A percentile compares a stretch with the other conserved stretches of the same genome.
phyloP scores from a whole-genome alignment of 2,797 vertebrate species.

The Sebastes hubbsi region DNA sequence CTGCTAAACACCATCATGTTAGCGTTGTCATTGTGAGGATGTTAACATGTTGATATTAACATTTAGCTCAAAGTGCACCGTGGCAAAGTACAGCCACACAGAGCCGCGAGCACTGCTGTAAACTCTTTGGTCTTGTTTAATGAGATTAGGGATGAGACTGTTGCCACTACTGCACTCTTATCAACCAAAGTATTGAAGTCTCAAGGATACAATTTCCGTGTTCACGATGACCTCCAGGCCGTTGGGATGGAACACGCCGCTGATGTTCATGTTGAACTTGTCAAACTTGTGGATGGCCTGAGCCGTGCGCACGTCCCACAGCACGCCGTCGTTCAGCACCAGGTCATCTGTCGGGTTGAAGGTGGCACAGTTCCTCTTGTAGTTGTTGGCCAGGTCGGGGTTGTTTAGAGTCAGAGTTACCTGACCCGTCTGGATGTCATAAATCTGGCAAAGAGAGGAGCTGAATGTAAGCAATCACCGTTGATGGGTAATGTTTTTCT shows the following conservation, averaged over 20 bases:
- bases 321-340: constrained; percentile 97
- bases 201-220: constrained; percentile 98
- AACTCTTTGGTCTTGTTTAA: not conserved
- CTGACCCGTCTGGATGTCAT: constrained; percentile 98
- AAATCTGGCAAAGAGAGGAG: constrained; percentile 84
- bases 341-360: constrained; percentile 99
- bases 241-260: constrained; percentile 98
- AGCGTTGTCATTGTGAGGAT: not conserved
- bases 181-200: not conserved
- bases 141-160: not conserved
- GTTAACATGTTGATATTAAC: not conserved
- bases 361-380: constrained; percentile 99
- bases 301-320: constrained; percentile 97
- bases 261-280: constrained; percentile 99
- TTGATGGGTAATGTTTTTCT: not conserved
- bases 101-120: not conserved
- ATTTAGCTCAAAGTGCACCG: not conserved
- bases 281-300: constrained; percentile 99
- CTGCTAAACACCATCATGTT: not conserved
- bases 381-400: constrained; percentile 98
- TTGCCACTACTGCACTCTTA: not conserved
- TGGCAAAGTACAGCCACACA: not conserved
- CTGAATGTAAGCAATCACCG: not conserved
- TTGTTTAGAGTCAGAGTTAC: constrained; percentile 97
- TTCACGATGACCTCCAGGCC: constrained; percentile 97